Conservation (phyloP, 1,140 invertebrate genomes). For the Hypothenemus hampei region DNA sequence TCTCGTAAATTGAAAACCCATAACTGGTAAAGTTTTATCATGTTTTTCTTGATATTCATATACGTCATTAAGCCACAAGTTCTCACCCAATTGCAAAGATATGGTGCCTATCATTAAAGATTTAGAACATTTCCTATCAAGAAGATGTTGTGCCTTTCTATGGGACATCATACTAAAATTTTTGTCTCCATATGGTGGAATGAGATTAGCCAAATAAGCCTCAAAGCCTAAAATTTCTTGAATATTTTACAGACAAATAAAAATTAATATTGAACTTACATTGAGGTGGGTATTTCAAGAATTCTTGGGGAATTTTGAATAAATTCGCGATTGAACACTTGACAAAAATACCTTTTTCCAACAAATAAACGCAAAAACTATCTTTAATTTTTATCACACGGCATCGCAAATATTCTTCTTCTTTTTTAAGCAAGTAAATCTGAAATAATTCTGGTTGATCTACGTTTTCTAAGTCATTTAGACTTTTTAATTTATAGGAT, state of each 20-base stretch:
- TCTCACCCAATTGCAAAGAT: slow-evolving; percentile 31
- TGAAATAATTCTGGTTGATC: slow-evolving; percentile 3
- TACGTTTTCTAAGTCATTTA: slow-evolving; percentile 4
- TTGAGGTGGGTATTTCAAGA: slow-evolving; percentile 26
- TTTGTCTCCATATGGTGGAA: slow-evolving; percentile 33
- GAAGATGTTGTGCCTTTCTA: slow-evolving; percentile 9
- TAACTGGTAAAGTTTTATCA: slow-evolving; percentile 21
- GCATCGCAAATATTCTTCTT: slow-evolving; percentile 29
- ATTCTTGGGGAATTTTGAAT: slow-evolving; percentile 28
- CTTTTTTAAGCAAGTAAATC: slow-evolving; percentile 24
- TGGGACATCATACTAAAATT: slow-evolving; percentile 20
- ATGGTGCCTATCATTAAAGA: slow-evolving; percentile 24
- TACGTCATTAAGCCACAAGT: slow-evolving; percentile 35
- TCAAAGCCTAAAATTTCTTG: slow-evolving; percentile 33
- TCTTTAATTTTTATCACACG: slow-evolving; percentile 27
- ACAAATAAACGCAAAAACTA: slow-evolving; percentile 19
- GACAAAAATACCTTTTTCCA: slow-evolving; percentile 25
- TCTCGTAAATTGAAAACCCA: slow-evolving; percentile 29
- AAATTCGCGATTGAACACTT: slow-evolving; percentile 14
- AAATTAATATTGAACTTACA: slow-evolving; percentile 18
- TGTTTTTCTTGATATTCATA: slow-evolving; percentile 27
- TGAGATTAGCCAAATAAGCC: slow-evolving; percentile 33
- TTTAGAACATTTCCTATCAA: slow-evolving; percentile 15
- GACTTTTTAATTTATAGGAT: slow-evolving; percentile 10
- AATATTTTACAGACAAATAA: too few relatives aligned